Conservation (phyloP, 2,888 invertebrate species). For the Brenthis daphne region DNA sequence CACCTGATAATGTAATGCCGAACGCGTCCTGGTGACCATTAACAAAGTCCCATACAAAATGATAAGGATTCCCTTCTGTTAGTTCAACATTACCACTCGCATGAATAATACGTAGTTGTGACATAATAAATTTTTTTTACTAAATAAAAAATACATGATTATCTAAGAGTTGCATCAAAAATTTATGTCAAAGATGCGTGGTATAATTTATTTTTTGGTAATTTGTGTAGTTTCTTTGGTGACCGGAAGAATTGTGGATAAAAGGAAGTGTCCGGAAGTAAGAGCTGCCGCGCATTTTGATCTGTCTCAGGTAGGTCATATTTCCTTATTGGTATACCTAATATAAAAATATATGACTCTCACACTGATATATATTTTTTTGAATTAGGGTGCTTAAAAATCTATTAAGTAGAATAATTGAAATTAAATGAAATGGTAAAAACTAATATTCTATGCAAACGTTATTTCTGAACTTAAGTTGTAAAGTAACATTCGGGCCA, state of each 20-base stretch:
- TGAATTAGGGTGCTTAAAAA: too few species aligned
- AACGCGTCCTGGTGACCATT: constrained; percentile 62
- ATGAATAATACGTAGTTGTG: constrained; percentile 57
- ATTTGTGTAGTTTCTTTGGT: constrained; percentile 47
- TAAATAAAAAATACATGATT: background rate
- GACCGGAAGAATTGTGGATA: constrained; percentile 76
- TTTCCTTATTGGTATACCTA: too few species aligned
- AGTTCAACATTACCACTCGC: constrained; percentile 62
- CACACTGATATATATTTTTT: too few species aligned
- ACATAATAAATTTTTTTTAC: background rate
- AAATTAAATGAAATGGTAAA: too few species aligned
- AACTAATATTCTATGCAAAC: too few species aligned
- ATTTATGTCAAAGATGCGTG: constrained; percentile 19
- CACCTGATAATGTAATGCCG: constrained; percentile 73
- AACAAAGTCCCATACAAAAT: constrained; percentile 74
- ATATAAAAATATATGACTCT: too few species aligned
- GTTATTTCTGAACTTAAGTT: too few species aligned
- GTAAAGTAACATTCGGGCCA: too few species aligned
- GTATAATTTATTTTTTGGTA: constrained; percentile 41
- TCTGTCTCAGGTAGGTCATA: constrained; percentile 83
- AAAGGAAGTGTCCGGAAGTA: constrained; percentile 89
- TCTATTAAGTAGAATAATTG: too few species aligned
- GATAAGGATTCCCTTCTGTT: constrained; percentile 77
- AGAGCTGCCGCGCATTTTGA: constrained; percentile 91
- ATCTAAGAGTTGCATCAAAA: too few species aligned